These are phyloP conservation scores for Catamblyrhynchus diadema DNA, from an alignment of 2,797 vertebrate species.

Conservation along the genomic window DNA sequence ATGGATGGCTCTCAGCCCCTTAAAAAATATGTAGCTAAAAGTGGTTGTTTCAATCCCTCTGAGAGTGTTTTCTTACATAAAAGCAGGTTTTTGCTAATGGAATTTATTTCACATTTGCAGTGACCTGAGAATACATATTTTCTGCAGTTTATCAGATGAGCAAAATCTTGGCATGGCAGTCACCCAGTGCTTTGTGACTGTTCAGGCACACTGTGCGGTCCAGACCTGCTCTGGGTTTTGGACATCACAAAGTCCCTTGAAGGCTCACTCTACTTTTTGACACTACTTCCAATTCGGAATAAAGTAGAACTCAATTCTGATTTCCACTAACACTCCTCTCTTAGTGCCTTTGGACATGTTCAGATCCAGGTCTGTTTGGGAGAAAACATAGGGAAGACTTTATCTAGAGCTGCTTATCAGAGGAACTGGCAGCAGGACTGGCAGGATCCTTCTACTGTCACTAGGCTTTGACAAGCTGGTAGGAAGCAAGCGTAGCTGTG, in stretches of 20 bases:
- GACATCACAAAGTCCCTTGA: not conserved
- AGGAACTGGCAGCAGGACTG: not conserved
- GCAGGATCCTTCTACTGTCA: not conserved
- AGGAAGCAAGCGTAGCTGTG: not conserved
- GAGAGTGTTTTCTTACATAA: not conserved
- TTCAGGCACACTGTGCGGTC: not conserved
- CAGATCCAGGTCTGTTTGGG: not conserved
- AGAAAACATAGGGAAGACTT: not conserved
- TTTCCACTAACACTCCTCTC: not conserved
- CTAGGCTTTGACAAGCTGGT: conserved; percentile 8
- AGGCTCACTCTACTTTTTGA: not conserved
- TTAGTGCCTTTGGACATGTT: not conserved
- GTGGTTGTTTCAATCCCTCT: not conserved
- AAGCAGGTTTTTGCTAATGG: not conserved
- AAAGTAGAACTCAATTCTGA: not conserved
- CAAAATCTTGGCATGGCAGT: not conserved
- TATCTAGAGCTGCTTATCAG: not conserved
- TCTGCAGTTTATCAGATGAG: not conserved
- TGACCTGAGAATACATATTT: not conserved
- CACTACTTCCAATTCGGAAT: not conserved
- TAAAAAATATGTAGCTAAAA: not conserved
- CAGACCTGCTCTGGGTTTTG: not conserved
- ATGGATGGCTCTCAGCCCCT: not conserved
- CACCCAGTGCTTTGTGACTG: not conserved
- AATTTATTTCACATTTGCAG: not conserved